Base-by-base conservation (phyloP, 2,888 invertebrate species). In the Drosophila incognita region DNA sequence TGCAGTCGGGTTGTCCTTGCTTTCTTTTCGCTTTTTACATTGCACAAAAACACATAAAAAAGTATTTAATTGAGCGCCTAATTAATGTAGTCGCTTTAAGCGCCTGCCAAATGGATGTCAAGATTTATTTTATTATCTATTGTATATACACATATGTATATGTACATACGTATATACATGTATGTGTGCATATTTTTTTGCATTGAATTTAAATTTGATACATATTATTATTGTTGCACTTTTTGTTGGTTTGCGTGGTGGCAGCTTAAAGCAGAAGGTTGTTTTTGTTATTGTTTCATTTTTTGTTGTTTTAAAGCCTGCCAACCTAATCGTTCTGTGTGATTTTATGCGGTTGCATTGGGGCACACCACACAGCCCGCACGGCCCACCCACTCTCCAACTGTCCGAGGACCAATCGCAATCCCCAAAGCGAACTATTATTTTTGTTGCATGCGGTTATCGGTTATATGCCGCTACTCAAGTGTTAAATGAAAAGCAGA, bases 251-350 rank as follows among this genome's bases (percentile, higher is more conserved):
- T 73, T 61, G 60, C 60, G 27, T 58, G 42, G 66, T 69, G 64
- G 53, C 76, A 79, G 72, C 68, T 74, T 69, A 65, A 79, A 69
- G 46, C 49, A 42, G 36, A 42, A 27, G 13, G 24, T 58, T 56
- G 56, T 46, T 53, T 48, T 59, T 76, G 56, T 46, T 46, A 36
- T 52, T 76, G 51, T 62, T 70, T 11, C 36, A 62, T 52, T 58
- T 42, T 38, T 6, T 36, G 4, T 63, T 27, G 24, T 40, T 63
- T 67, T 76, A 18, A 65, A 57, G 79, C 49, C 66, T 58, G 64
- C 57, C 61, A 75, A 46, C 67, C 83, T 83, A 83, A 86, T 86
- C 81, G 86, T 70, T 86, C 81, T 83, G 86, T 86, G 83, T 83
- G 81, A 83, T 86, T 83, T 81, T 66, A 35, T 83, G 83, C 51